Base-by-base conservation (phyloP, 1,140 invertebrate genomes). In the Caerostris extrusa region DNA sequence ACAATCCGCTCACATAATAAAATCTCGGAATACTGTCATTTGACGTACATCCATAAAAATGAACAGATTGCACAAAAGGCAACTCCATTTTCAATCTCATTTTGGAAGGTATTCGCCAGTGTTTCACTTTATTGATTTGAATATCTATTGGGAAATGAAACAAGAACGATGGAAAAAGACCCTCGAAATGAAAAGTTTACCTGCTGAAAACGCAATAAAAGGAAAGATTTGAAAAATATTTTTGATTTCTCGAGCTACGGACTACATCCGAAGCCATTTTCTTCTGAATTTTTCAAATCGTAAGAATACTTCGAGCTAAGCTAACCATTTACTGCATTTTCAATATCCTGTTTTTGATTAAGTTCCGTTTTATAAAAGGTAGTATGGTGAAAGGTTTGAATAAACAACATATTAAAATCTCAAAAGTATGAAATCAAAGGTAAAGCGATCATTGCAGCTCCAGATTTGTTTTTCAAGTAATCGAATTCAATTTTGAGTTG, bases 1-100 rank as follows among this genome's bases (percentile, higher is more conserved):
- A 77, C 19, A 77, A 77, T 77, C 69, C 69, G 69, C 5, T 77
- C 69, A 77, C 69, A 34, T 53, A 77, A 77, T 77, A 77, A 77
- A 77, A 53, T 53, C 34, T 12, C 10, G 50, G 34, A 34, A 77
- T 77, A 34, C 50, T 77, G 8, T 77, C 34, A 3, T 19, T 34
- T 19, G 7, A 50, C 19, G 5, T 53, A 77, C 69, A 77, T 50
- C 69, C 7, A 5, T 3, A 50, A 53, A 77, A 34, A 77, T 53
- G 69, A 50, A 14, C 69, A 53, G 12, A 50, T 12, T 77, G 69
- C 34, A 53, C 69, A 34, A 77, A 77, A 5, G 10, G 69, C 5
- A 53, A 77, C 34, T 77, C 69, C 69, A 77, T 77, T 77, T 77
- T 50, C 69, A 50, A 34, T 77, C 34, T 77, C 69, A 77, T 77